These are phyloP conservation scores for Campylomormyrus numenius DNA, from an alignment of 2,113 vertebrate species.

Conservation along the genomic window DNA sequence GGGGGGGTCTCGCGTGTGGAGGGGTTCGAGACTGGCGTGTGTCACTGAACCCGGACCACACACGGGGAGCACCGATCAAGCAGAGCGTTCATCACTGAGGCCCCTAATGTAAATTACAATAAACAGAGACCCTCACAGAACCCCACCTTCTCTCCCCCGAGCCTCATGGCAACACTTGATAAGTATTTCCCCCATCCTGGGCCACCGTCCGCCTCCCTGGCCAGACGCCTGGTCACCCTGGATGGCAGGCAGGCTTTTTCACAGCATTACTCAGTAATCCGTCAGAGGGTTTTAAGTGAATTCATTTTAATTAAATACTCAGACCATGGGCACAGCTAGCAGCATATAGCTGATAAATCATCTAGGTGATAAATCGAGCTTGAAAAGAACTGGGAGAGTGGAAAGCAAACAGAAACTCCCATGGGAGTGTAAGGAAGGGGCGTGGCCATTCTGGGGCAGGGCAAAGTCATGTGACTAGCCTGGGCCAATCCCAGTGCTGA, in stretches of 20 bases:
- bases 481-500: not conserved
- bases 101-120: conserved; percentile 2
- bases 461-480: not conserved
- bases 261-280: not conserved
- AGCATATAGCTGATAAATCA: not conserved
- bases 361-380: not conserved
- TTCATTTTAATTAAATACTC: not conserved
- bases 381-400: not conserved
- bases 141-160: not conserved
- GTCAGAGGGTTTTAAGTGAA: not conserved
- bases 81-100: not conserved
- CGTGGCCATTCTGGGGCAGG: not conserved
- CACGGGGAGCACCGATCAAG: not conserved
- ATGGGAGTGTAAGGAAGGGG: not conserved
- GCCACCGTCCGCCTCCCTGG: not conserved
- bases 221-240: not conserved
- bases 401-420: not conserved
- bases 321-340: not conserved
- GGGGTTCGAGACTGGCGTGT: not conserved
- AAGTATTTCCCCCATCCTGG: not conserved
- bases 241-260: not conserved
- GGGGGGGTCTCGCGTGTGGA: not conserved
- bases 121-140: not conserved
- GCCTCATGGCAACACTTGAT: not conserved
- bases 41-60: not conserved